Percentiles rank a stretch among this genome's conserved stretches.
phyloP scores from a whole-genome alignment of 2,888 invertebrate genomes.

The Dasypogon diadema region DNA sequence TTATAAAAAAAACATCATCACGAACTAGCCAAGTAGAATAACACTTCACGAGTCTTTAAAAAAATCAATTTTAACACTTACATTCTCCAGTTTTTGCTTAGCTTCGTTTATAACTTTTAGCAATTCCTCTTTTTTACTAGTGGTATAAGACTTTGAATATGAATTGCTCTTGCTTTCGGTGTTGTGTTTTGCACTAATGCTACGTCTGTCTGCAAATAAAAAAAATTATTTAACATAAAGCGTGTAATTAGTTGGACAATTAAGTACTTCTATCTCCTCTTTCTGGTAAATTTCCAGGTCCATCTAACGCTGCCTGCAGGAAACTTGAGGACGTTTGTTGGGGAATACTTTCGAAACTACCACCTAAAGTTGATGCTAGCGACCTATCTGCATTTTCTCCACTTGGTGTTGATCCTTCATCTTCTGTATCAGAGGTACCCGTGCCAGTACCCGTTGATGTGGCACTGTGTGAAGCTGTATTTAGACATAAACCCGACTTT shows the following conservation, averaged over 20 bases:
- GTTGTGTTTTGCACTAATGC: constrained; percentile 75
- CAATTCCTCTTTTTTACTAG: constrained; percentile 77
- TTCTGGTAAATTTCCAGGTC: constrained; percentile 65
- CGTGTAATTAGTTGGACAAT: too few relatives aligned
- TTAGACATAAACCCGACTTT: constrained; percentile 67
- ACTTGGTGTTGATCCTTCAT: constrained; percentile 83
- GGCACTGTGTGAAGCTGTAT: constrained; percentile 68
- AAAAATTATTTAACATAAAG: not conserved
- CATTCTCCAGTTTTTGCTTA: constrained; percentile 86
- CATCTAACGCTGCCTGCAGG: constrained; percentile 67
- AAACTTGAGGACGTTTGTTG: constrained; percentile 65
- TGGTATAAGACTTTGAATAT: constrained; percentile 68
- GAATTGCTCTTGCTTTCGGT: constrained; percentile 66
- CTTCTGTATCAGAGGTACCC: constrained; percentile 82
- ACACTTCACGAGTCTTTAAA: too few relatives aligned
- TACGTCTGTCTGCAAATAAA: constrained; percentile 70
- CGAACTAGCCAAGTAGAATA: constrained; percentile 14
- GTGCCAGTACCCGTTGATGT: constrained; percentile 72
- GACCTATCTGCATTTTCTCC: constrained; percentile 84
- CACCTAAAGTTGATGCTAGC: constrained; percentile 75
- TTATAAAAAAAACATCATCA: not conserved
- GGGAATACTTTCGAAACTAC: constrained; percentile 76
- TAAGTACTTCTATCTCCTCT: constrained; percentile 66
- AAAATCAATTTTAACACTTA: constrained; percentile 72
- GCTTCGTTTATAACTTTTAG: constrained; percentile 87